phyloP scores from a whole-genome alignment of 2,888 invertebrate species.

The Philhelius pedissequus region DNA sequence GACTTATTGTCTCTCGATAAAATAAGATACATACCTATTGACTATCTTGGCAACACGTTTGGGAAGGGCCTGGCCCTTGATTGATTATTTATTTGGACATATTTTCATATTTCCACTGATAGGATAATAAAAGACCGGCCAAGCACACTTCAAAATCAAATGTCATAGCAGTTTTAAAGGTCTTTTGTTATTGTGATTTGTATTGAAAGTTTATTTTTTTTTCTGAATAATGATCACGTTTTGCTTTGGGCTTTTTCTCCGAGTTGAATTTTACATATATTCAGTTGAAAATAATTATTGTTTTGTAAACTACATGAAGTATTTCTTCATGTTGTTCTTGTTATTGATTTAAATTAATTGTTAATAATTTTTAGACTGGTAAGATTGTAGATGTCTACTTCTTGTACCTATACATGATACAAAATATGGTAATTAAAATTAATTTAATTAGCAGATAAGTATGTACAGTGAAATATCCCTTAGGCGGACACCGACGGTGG shows the following conservation, averaged over 20 bases:
- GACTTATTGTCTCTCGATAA: no score
- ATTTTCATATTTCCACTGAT: neutral
- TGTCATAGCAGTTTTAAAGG: neutral
- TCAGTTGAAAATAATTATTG: neutral
- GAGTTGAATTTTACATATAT: neutral
- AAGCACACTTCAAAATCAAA: neutral
- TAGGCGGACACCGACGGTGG: no score
- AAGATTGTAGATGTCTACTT: no score
- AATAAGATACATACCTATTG: neutral
- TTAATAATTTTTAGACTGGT: no score
- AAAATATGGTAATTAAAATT: no score
- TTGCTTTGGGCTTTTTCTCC: neutral
- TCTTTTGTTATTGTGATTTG: neutral
- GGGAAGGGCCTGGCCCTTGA: neutral
- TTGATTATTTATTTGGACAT: neutral
- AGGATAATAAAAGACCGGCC: neutral
- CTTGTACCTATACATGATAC: no score
- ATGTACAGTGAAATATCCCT: no score
- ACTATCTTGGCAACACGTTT: neutral
- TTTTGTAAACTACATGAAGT: neutral
- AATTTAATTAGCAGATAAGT: no score
- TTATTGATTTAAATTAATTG: no score
- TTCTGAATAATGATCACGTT: neutral
- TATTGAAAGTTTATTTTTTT: neutral
- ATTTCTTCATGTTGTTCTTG: no score